phyloP scores from a whole-genome alignment of 2,888 invertebrate genomes.

The Drosophila multiciliata region DNA sequence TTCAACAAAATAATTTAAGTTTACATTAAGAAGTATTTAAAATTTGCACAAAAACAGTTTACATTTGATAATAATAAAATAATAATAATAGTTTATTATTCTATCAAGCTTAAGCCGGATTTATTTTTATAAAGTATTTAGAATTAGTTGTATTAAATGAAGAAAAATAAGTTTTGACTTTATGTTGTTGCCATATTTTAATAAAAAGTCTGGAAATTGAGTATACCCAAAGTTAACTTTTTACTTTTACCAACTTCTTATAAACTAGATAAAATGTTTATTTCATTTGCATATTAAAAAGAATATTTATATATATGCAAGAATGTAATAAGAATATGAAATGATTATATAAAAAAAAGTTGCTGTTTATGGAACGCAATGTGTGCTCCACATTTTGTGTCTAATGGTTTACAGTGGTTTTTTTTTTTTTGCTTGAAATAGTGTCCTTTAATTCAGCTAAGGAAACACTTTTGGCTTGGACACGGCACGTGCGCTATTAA shows the following conservation, averaged over 20 bases:
- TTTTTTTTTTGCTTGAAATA: neutral
- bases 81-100: neutral
- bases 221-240: neutral
- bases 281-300: neutral
- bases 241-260: neutral
- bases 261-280: neutral
- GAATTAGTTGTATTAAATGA: neutral
- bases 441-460: constrained; percentile 15
- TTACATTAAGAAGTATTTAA: neutral
- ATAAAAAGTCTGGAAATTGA: neutral
- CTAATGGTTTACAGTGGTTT: neutral
- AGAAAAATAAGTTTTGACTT: too few relatives aligned
- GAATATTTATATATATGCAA: neutral
- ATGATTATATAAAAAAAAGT: neutral
- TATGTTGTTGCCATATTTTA: too few relatives aligned
- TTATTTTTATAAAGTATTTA: neutral
- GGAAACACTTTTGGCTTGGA: constrained; percentile 24
- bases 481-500: constrained; percentile 79
- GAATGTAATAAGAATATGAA: neutral
- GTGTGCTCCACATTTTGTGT: neutral
- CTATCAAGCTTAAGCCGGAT: neutral
- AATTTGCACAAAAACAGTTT: too few relatives aligned
- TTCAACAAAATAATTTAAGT: neutral
- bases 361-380: neutral
- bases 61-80: too few relatives aligned